Percentiles rank a stretch among this genome's conserved stretches.
These are phyloP conservation scores for Lepidonotus clava DNA, from an alignment of 2,888 invertebrate genomes.

Conservation along the genomic window DNA sequence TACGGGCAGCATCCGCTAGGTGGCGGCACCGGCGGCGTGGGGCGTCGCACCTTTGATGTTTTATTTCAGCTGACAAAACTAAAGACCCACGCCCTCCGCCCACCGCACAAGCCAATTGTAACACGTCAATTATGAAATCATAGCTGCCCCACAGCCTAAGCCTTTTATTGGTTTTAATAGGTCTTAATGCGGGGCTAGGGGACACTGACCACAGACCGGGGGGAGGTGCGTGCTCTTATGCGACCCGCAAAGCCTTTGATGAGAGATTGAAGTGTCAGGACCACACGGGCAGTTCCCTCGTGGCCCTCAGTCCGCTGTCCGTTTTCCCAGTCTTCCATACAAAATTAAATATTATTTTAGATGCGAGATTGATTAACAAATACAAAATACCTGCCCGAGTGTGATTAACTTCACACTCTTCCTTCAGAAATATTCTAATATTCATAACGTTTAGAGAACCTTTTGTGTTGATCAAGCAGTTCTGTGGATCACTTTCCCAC, in stretches of 20 bases:
- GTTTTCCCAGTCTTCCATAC: no score
- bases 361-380: no score
- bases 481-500: no score
- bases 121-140: slow-evolving; percentile 28
- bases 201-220: not conserved
- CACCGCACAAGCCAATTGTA: not conserved
- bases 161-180: slow-evolving; percentile 24
- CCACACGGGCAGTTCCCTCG: not conserved
- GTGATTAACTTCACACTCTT: no score
- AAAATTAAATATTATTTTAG: no score
- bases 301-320: no score
- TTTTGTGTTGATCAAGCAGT: no score
- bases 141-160: slow-evolving; percentile 16
- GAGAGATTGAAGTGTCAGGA: not conserved
- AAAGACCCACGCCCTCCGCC: not conserved
- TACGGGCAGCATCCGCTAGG: not conserved
- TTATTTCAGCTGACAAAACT: not conserved
- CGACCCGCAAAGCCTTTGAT: slow-evolving; percentile 15
- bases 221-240: not conserved
- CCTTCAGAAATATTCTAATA: no score
- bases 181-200: slow-evolving; percentile 8
- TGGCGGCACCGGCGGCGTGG: not conserved
- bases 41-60: not conserved
- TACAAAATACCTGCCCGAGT: no score
- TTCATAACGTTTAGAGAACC: no score